phyloP scores from a whole-genome alignment of 2,113 vertebrate genomes.

The Muntiacus muntjak region DNA sequence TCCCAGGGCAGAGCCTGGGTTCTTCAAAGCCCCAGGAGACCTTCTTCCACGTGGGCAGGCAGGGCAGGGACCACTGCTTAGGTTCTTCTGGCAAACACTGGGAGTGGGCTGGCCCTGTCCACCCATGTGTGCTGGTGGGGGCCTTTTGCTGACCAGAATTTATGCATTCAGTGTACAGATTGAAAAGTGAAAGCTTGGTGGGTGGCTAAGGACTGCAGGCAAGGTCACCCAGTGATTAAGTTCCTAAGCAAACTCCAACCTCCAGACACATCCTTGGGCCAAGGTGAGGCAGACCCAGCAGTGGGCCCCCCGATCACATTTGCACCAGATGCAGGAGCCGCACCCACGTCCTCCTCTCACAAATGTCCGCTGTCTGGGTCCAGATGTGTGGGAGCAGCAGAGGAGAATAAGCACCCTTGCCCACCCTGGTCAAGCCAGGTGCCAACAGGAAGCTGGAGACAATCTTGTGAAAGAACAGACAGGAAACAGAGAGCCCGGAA shows the following conservation, averaged over 20 bases:
- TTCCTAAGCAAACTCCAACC: not conserved
- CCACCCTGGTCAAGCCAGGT: not conserved
- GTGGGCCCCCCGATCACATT: accelerated
- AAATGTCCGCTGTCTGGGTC: not conserved
- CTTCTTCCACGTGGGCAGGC: too few relatives aligned
- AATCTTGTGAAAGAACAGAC: not conserved
- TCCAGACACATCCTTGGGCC: not conserved
- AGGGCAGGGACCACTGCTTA: not conserved
- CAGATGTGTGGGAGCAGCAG: not conserved
- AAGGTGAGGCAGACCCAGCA: not conserved
- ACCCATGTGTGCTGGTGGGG: accelerated
- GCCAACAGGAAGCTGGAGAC: not conserved
- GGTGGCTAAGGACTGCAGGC: not conserved
- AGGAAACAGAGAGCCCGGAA: accelerated
- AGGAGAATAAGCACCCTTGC: not conserved
- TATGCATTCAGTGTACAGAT: too few relatives aligned
- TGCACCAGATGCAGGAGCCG: not conserved
- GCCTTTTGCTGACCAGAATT: not conserved
- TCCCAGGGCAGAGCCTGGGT: not conserved
- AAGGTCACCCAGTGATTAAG: not conserved
- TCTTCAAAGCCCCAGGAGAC: not conserved
- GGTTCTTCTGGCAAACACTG: not conserved
- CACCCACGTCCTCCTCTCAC: not conserved
- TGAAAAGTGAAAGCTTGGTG: not conserved
- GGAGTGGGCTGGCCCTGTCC: not conserved